Evolutionary conservation across 2,113 vertebrate species (phyloP).

Genomic region (Colinus virginianus): DNA sequence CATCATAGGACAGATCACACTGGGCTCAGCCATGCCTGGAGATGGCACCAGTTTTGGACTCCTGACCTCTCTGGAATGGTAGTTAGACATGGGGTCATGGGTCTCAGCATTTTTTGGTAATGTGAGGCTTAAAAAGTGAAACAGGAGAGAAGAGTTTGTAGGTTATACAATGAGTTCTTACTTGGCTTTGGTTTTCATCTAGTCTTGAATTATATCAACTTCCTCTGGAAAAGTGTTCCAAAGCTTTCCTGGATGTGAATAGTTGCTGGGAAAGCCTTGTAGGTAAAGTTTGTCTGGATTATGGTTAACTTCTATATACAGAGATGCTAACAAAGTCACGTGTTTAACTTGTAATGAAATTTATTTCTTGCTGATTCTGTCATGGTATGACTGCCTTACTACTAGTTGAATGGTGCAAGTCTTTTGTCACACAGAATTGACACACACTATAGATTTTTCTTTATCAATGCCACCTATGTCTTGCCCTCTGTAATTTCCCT

Average conservation of each 20-base stretch:
- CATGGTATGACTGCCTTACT: background rate
- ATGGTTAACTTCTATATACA: background rate
- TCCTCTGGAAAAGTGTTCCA: background rate
- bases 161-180: background rate
- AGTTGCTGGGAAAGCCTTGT: background rate
- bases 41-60: background rate
- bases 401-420: background rate
- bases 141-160: background rate
- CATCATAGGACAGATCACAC: fast-evolving
- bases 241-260: background rate
- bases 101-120: background rate
- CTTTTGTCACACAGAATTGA: background rate
- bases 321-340: background rate
- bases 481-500: background rate
- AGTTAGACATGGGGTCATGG: background rate
- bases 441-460: background rate
- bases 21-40: background rate
- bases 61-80: background rate
- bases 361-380: background rate
- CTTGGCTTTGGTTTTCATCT: background rate
- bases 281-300: background rate
- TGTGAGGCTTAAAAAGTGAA: background rate
- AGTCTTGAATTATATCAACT: conserved; percentile 3
- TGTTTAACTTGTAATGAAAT: background rate
- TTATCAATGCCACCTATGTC: background rate